Evolutionary conservation across 2,113 vertebrate species (phyloP).

Genomic region (Morphnarchus princeps): DNA sequence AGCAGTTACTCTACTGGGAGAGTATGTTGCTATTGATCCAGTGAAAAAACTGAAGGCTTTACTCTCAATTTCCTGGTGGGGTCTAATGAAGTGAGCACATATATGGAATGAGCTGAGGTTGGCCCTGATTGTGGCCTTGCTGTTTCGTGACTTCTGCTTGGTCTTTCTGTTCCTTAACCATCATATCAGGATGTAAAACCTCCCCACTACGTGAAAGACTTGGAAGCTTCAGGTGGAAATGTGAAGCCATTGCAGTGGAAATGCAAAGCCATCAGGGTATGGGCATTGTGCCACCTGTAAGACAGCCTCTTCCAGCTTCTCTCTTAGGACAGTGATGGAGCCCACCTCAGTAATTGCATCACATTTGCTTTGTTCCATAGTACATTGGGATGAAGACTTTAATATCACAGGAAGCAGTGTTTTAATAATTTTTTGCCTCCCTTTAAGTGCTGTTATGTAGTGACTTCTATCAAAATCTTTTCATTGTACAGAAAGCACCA

Average conservation of each 20-base stretch:
- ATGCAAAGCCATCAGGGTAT: neutral
- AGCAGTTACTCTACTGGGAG: neutral
- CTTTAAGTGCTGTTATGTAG: neutral
- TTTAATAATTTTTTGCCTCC: neutral
- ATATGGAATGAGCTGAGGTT: neutral
- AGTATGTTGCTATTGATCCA: neutral
- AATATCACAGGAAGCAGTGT: neutral
- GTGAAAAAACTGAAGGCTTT: neutral
- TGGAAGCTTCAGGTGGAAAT: neutral
- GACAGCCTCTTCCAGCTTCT: neutral
- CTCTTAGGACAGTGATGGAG: neutral
- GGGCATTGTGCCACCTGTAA: neutral
- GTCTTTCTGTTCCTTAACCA: neutral
- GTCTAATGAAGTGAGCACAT: neutral
- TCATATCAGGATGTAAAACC: neutral
- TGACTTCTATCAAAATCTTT: neutral
- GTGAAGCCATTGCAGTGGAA: neutral
- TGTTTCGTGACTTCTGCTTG: neutral
- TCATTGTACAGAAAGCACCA: neutral
- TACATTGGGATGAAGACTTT: neutral
- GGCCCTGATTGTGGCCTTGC: neutral
- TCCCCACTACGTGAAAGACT: neutral
- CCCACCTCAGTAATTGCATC: neutral
- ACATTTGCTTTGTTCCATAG: neutral
- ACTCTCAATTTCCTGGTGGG: neutral